A percentile compares a stretch with the other conserved stretches of the same genome.
Conservation (phyloP, 2,888 invertebrate genomes). For the Pegoplata infirma region DNA sequence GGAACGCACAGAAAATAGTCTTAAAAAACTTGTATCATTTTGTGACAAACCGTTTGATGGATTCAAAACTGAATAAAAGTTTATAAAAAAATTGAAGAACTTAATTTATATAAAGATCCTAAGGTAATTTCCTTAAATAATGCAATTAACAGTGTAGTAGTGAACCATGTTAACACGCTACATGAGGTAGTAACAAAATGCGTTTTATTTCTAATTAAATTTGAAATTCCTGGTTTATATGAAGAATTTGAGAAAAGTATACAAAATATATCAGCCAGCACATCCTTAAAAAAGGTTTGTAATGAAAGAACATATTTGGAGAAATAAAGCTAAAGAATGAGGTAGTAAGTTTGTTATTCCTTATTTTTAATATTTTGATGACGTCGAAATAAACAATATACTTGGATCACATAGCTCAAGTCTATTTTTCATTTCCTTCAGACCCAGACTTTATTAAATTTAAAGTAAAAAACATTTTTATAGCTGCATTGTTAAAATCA, state of each 20-base stretch:
- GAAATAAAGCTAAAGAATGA: conserved; percentile 8
- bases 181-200: conserved; percentile 19
- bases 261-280: neutral
- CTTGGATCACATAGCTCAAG: no score
- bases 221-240: conserved; percentile 3
- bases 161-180: conserved; percentile 2
- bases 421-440: no score
- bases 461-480: no score
- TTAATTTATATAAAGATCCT: neutral
- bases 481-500: conserved; percentile 7
- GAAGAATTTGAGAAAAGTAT: conserved; percentile 3
- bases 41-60: conserved; percentile 15
- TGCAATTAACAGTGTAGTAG: neutral
- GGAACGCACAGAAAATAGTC: neutral
- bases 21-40: neutral
- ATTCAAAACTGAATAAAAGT: conserved; percentile 14
- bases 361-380: no score
- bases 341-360: neutral
- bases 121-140: conserved; percentile 13
- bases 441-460: no score
- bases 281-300: neutral
- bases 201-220: conserved; percentile 10
- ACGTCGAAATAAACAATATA: no score
- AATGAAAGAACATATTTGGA: conserved; percentile 7
- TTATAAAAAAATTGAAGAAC: conserved; percentile 7